A percentile compares a stretch with the other conserved stretches of the same genome.
Evolutionary conservation across 2,888 invertebrate species (phyloP).

Genomic region (Nebria brevicollis): DNA sequence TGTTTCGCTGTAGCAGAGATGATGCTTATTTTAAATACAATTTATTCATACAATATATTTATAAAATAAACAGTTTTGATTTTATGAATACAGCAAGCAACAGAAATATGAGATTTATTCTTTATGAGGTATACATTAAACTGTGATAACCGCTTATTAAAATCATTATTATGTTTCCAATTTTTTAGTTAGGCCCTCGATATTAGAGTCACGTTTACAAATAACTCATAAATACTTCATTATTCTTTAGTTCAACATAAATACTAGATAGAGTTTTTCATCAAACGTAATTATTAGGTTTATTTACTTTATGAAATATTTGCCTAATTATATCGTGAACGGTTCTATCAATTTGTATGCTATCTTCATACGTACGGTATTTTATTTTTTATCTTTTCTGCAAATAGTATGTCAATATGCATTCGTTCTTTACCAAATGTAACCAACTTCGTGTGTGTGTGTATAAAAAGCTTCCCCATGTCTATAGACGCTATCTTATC

Average conservation of each 20-base stretch:
- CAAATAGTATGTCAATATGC: background rate
- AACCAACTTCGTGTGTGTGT: background rate
- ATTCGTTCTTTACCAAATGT: background rate
- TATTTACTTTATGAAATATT: background rate
- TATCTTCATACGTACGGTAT: background rate
- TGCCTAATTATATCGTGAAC: background rate
- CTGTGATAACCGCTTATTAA: slow-evolving; percentile 36
- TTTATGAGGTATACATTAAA: slow-evolving; percentile 33
- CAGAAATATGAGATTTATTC: slow-evolving; percentile 13
- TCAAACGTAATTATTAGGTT: background rate
- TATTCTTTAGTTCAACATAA: background rate
- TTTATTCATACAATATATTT: no score
- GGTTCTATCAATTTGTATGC: background rate
- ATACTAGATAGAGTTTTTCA: background rate
- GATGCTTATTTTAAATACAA: no score
- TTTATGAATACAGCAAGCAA: background rate
- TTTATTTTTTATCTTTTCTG: no score
- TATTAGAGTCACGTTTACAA: background rate
- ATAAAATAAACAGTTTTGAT: no score
- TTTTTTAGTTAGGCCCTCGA: background rate
- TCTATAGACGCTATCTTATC: background rate
- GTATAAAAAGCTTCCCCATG: background rate
- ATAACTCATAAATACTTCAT: background rate
- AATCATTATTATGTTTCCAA: slow-evolving; percentile 33
- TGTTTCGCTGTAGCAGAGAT: no score